Conservation (phyloP, 2,797 vertebrate genomes). For the Taeniopygia guttata region DNA sequence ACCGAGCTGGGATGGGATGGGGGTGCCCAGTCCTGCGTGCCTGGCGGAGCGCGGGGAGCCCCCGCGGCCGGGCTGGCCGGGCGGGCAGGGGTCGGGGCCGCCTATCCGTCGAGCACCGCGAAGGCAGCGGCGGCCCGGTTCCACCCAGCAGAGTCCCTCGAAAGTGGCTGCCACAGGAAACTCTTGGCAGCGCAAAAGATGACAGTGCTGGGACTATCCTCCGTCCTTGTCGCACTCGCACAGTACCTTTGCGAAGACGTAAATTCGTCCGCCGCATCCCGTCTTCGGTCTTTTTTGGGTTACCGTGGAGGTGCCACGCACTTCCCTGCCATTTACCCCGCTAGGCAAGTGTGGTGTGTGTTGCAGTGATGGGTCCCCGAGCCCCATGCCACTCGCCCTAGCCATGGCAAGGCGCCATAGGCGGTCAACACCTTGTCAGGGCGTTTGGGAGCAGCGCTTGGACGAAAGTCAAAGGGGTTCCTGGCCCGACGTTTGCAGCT, state of each 20-base stretch:
- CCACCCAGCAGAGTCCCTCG: background rate
- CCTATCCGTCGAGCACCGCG: background rate
- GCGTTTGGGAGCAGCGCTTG: background rate
- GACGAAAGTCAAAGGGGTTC: background rate
- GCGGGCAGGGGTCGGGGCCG: background rate
- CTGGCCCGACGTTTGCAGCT: background rate
- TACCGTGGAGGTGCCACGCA: background rate
- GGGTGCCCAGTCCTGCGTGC: background rate
- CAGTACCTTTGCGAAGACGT: constrained; percentile 37
- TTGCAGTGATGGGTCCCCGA: background rate
- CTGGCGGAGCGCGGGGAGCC: background rate
- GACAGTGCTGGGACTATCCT: background rate
- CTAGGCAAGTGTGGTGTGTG: background rate
- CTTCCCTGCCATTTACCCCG: background rate
- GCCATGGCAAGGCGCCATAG: background rate
- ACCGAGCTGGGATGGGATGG: background rate
- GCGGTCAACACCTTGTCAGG: background rate
- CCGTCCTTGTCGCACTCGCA: background rate
- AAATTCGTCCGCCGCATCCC: background rate
- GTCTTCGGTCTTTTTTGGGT: constrained; percentile 1
- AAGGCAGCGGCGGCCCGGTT: background rate
- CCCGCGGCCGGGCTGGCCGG: background rate
- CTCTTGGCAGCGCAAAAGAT: background rate
- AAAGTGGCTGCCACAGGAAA: background rate
- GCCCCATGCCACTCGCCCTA: background rate